Evolutionary conservation across 2,888 invertebrate species (phyloP), one percentile per base, ranked within the genome.

Genomic region (Priapulus caudatus): DNA sequence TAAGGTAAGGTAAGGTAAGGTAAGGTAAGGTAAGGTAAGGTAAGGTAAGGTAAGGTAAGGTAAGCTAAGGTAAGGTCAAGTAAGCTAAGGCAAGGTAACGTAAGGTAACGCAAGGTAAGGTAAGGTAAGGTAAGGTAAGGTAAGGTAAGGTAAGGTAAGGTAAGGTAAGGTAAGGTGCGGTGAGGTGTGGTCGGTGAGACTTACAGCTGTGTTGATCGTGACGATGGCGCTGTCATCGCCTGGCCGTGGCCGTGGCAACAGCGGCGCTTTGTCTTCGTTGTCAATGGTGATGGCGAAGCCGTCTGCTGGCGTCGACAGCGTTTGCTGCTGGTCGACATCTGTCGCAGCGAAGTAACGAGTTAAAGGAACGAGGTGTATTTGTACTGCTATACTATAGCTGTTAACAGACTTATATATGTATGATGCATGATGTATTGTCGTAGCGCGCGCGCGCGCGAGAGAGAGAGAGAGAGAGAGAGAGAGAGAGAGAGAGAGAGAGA

Each of bases 251-350:
- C n/a, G 10, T 10, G 10, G 10, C 10, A 33, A n/a, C n/a, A 33
- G n/a, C n/a, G 33, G 33, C 33, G 10, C 10, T 33, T 33, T 33
- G n/a, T 33, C 33, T n/a, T n/a, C n/a, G 43, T 58, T 58, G 45
- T 67, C 63, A 20, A 68, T 62, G 4, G 65, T 64, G 22, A 67
- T 61, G 46, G 60, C 60, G 21, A 61, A 64, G 50, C 67, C 67
- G 46, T 61, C 33, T 10, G 33, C 33, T 33, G 33, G 63, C 54
- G 60, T 59, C 23, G 68, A 66, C 43, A 70, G 61, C 0, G 67
- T 67, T 15, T 64, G 63, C 54, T 65, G 64, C 53, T 70, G 68
- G 48, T 67, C 67, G 49, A 68, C 65, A 3, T 58, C 65, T 33
- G 33, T 10, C n/a, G n/a, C n/a, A n/a, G n/a, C n/a, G n/a, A n/a